Evolutionary conservation across 1,140 invertebrate species (phyloP).

Genomic region (Fragariocoptes setiger): DNA sequence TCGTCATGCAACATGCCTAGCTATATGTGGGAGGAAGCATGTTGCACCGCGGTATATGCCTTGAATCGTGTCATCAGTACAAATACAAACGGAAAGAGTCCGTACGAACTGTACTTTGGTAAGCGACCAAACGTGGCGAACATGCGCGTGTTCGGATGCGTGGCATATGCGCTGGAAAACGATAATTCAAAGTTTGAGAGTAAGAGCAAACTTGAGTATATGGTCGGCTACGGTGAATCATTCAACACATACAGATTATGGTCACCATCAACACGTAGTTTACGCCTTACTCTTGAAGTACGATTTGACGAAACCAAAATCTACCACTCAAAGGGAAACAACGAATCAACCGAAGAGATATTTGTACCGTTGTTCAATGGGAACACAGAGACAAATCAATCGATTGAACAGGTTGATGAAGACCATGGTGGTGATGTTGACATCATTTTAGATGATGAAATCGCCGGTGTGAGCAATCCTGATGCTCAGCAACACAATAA

Average conservation of each 20-base stretch:
- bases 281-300: too few species aligned
- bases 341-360: too few species aligned
- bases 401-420: too few species aligned
- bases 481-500: too few species aligned
- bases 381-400: too few species aligned
- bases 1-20: conserved; percentile 1
- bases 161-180: not conserved
- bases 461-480: too few species aligned
- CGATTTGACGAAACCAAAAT: too few species aligned
- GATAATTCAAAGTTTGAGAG: not conserved
- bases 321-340: too few species aligned
- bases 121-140: conserved; percentile 3
- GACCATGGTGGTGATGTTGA: too few species aligned
- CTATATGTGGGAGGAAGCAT: conserved; percentile 8
- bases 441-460: too few species aligned
- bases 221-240: not conserved
- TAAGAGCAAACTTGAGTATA: not conserved
- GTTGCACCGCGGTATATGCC: conserved; percentile 7
- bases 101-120: conserved; percentile 10
- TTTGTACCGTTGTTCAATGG: too few species aligned
- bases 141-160: conserved; percentile 5
- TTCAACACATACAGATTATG: not conserved
- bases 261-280: too few species aligned
- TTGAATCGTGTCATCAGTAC: conserved; percentile 5
- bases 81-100: conserved; percentile 5